Evolutionary conservation across 1,140 invertebrate genomes (phyloP), one percentile per base, ranked within the genome.

Genomic region (Sinonovacula constricta): DNA sequence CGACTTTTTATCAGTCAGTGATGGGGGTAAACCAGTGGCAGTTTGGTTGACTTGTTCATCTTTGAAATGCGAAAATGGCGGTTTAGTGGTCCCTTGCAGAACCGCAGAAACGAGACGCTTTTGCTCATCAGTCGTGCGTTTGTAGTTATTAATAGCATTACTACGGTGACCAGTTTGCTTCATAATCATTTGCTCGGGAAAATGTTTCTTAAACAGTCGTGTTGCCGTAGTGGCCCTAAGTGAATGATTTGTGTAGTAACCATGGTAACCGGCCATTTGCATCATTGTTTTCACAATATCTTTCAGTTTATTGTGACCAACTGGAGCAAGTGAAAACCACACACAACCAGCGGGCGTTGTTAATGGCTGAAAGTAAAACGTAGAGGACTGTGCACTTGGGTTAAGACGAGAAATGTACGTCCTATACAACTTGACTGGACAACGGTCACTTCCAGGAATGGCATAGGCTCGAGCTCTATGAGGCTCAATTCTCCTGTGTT

Each of bases 171-270:
- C 60, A 2, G 60, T 63, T 39, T 39, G 60, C 34, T n/a, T 36
- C 60, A 63, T 63, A 4, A 63, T 39, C 14, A 63, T 3, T 22
- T 63, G 60, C 18, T 63, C 34, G 28, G 33, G 60, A 14, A 63
- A 24, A 45, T 63, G 4, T 39, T 39, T 14, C 34, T 39, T 22
- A n/a, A n/a, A n/a, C n/a, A n/a, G n/a, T n/a, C n/a, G n/a, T n/a
- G n/a, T n/a, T n/a, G n/a, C n/a, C n/a, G 60, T 36, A 22, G 60
- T 24, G 12, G 60, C 60, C 15, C 34, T 39, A 18, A 63, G 22
- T 39, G 60, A 63, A 63, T 63, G 34, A 39, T 63, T 63, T 3
- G 60, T 39, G 28, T 3, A 60, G 22, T 60, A 57, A 31, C 57
- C 57, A 1, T 31, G 1, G 4, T 18, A 60, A 1, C 57, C 28